Base-by-base conservation (phyloP, 2,888 invertebrate genomes). In the Papilio elwesi region DNA sequence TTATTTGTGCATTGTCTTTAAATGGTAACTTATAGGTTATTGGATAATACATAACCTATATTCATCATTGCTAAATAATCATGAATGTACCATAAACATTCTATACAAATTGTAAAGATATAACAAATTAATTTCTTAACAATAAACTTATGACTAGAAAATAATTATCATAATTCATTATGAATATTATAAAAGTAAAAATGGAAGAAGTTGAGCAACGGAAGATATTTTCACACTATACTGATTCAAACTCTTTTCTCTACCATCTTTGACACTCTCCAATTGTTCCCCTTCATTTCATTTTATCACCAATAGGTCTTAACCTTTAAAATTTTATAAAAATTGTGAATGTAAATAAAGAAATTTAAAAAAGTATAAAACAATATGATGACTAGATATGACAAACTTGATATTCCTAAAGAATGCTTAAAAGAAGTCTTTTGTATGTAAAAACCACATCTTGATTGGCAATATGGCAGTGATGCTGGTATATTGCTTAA, bases 151-250 rank as follows among this genome's bases (percentile, higher is more conserved):
- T 82, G 81, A 82, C 83, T 82, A 83, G 81, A 81, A 78, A 76
- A 78, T 70, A 59, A 76, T 68, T 71, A 73, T 71, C 71, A 76
- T 77, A 76, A 72, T 73, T 69, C 64, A 73, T 68, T 74, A 62
- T 79, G 79, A 81, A 83, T 13, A 48, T 36, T 71, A 55, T 59
- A 69, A 55, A 26, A 47, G 47, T 64, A 48, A 73, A 67, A 70
- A 71, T 76, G 75, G 74, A 74, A 76, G 83, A 80, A 76, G 75
- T 86, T 87, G 83, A 86, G 83, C 84, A 82, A 83, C 76, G 76
- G 59, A 81, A 79, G 76, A 77, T 76, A 55, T 57, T 63, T 55
- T 73, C 65, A 70, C 63, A 49, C 38, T 16, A 70, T 59, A 36
- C 43, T 59, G 43, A 53, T 57, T 43, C 55, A 63, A 62, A 55